Evolutionary conservation across 30 jellyfish, hydroid and myxozoan species (phyloP).

Genomic region (Morbakka virulenta): DNA sequence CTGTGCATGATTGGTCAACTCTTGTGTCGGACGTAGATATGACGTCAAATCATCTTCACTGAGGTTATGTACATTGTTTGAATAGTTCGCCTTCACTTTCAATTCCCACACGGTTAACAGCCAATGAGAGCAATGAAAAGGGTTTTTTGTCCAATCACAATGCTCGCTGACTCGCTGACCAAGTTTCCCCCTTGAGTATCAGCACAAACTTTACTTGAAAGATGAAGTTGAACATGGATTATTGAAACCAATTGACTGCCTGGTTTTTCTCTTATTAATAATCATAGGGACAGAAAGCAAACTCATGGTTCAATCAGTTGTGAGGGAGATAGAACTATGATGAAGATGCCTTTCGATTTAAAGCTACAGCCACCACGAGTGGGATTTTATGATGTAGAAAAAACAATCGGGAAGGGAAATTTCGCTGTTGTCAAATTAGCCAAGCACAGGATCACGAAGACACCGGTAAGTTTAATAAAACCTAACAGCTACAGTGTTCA

Average conservation of each 20-base stretch:
- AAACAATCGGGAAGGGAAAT: slow-evolving; percentile 97
- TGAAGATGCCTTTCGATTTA: slow-evolving; percentile 19
- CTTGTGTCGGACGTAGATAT: neutral
- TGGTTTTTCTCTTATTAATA: neutral
- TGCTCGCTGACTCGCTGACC: neutral
- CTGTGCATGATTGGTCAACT: neutral
- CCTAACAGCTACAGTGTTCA: too few relatives aligned
- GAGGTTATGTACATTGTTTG: neutral
- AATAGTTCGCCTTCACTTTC: neutral
- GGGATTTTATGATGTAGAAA: slow-evolving; percentile 88
- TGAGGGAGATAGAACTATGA: neutral
- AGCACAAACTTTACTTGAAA: neutral
- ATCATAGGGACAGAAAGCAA: neutral
- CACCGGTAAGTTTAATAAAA: slow-evolving; percentile 61
- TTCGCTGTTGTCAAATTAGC: slow-evolving; percentile 98
- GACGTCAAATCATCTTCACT: neutral
- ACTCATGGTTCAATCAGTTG: neutral
- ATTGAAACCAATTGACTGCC: neutral
- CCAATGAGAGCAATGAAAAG: neutral
- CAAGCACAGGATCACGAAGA: slow-evolving; percentile 73
- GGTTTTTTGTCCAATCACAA: neutral
- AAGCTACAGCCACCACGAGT: slow-evolving; percentile 87
- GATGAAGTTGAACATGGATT: neutral
- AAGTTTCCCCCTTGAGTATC: neutral
- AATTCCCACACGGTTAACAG: neutral